Conservation (phyloP, 2,888 invertebrate species). For the Drosophila prolongata region DNA sequence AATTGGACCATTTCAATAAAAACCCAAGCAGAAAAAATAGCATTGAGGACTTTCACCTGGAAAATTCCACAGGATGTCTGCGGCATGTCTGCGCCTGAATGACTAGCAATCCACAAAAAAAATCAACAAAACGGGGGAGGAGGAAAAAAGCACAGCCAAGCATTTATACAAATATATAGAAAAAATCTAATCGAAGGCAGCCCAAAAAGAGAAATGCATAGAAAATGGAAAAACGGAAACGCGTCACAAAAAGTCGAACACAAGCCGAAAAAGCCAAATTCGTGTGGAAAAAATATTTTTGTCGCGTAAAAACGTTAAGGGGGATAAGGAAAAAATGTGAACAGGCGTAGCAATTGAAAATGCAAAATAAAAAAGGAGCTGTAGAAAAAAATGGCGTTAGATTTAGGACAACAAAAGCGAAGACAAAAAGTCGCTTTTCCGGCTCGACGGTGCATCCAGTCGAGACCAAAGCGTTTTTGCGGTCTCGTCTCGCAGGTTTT, state of each 20-base stretch:
- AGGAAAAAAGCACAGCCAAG: conserved; percentile 38
- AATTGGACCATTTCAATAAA: conserved; percentile 48
- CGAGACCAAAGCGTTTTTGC: conserved; percentile 63
- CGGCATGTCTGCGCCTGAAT: conserved; percentile 71
- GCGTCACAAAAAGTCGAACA: conserved; percentile 24
- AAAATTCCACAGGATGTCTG: conserved; percentile 69
- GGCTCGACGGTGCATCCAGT: conserved; percentile 40
- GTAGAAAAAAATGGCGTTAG: conserved; percentile 64
- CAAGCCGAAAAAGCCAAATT: conserved; percentile 51
- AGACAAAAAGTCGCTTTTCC: conserved; percentile 49
- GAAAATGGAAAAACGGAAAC: conserved; percentile 51
- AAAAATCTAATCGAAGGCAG: conserved; percentile 75
- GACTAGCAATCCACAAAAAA: conserved; percentile 52
- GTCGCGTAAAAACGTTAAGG: conserved; percentile 41
- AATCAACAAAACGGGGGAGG: conserved; percentile 20
- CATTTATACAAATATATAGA: conserved; percentile 64
- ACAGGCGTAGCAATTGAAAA: conserved; percentile 67
- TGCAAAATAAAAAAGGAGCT: conserved; percentile 65
- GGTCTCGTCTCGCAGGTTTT: conserved; percentile 63
- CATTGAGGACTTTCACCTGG: conserved; percentile 74
- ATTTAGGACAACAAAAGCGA: conserved; percentile 66
- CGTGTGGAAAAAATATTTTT: conserved; percentile 69
- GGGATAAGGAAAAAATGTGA: conserved; percentile 48
- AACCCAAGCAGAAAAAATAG: conserved; percentile 42
- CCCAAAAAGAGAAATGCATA: conserved; percentile 55